A percentile compares a stretch with the other conserved stretches of the same genome.
These are phyloP conservation scores for Odontomachus brunneus DNA, from an alignment of 1,140 invertebrate species.

Conservation along the genomic window DNA sequence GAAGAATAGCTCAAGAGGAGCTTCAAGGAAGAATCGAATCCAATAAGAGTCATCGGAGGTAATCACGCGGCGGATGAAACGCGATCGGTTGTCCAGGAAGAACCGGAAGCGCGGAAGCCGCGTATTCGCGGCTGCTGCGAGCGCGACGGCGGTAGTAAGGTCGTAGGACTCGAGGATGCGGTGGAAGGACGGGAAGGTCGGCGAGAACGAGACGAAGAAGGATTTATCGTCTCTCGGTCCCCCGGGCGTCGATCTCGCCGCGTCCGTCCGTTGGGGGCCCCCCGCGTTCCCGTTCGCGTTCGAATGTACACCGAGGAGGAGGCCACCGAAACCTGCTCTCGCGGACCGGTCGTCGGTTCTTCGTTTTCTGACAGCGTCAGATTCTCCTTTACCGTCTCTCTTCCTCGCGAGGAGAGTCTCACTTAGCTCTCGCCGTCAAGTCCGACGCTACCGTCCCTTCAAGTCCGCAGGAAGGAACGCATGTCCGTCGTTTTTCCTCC, in stretches of 20 bases:
- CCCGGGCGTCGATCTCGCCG: slow-evolving; percentile 65
- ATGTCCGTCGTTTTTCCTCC: background rate
- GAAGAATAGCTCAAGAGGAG: background rate
- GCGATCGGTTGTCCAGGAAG: slow-evolving; percentile 10
- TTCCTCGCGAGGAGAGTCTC: slow-evolving; percentile 11
- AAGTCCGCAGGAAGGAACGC: background rate
- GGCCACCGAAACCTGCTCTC: slow-evolving; percentile 69
- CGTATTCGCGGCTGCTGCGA: slow-evolving; percentile 3
- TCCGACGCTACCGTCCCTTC: slow-evolving; percentile 46
- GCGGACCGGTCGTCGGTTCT: slow-evolving; percentile 68
- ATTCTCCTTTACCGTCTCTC: slow-evolving; percentile 26
- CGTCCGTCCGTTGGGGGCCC: slow-evolving; percentile 51
- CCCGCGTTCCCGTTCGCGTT: slow-evolving; percentile 13
- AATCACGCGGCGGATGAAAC: slow-evolving; percentile 4
- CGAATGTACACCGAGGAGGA: slow-evolving; percentile 61
- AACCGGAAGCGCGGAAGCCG: slow-evolving; percentile 45
- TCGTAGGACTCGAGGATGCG: slow-evolving; percentile 61
- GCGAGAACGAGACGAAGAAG: slow-evolving; percentile 59
- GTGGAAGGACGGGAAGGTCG: slow-evolving; percentile 55
- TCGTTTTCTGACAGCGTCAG: slow-evolving; percentile 56
- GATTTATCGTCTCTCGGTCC: slow-evolving; percentile 69
- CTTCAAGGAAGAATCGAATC: background rate
- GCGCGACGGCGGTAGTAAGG: slow-evolving; percentile 62
- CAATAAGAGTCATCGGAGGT: background rate
- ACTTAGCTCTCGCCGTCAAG: slow-evolving; percentile 21